Conservation (phyloP, 1,140 invertebrate genomes). For the Drosophila orosa region DNA sequence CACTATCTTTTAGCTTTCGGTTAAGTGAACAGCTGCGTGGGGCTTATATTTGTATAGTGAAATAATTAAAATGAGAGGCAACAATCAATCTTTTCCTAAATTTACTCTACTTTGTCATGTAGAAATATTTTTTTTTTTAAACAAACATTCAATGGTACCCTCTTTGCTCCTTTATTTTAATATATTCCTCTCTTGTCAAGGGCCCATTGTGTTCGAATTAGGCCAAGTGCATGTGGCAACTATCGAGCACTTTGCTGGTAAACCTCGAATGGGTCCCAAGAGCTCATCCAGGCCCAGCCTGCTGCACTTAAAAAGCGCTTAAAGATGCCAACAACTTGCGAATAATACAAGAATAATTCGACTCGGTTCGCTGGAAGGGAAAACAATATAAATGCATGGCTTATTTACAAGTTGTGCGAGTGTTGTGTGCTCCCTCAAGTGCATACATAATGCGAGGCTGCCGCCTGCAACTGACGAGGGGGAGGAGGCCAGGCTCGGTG, state of each 20-base stretch:
- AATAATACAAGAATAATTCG: slow-evolving; percentile 24
- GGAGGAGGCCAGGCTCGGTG: slow-evolving; percentile 8
- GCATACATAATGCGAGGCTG: slow-evolving; percentile 40
- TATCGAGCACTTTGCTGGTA: slow-evolving; percentile 6
- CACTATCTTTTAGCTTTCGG: not conserved
- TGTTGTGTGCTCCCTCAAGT: slow-evolving; percentile 48
- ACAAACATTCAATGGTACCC: no score
- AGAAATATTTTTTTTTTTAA: not conserved
- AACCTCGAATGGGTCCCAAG: slow-evolving; percentile 10
- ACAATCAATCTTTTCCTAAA: no score
- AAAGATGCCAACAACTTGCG: slow-evolving; percentile 29
- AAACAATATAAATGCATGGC: slow-evolving; percentile 53
- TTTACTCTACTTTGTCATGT: not conserved
- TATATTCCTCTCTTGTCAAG: not conserved
- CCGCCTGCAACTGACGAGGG: slow-evolving; percentile 24
- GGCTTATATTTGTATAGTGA: not conserved
- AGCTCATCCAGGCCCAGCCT: slow-evolving; percentile 12
- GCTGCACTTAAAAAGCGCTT: slow-evolving; percentile 47
- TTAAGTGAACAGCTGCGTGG: not conserved
- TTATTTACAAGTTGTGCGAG: slow-evolving; percentile 59
- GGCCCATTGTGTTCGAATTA: slow-evolving; percentile 17
- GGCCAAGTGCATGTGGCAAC: slow-evolving; percentile 3
- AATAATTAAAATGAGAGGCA: not conserved
- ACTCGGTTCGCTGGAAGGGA: slow-evolving; percentile 6
- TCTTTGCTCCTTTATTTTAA: not conserved